Evolutionary conservation across 1,140 invertebrate species (phyloP).

Genomic region (Meteorus sp.): DNA sequence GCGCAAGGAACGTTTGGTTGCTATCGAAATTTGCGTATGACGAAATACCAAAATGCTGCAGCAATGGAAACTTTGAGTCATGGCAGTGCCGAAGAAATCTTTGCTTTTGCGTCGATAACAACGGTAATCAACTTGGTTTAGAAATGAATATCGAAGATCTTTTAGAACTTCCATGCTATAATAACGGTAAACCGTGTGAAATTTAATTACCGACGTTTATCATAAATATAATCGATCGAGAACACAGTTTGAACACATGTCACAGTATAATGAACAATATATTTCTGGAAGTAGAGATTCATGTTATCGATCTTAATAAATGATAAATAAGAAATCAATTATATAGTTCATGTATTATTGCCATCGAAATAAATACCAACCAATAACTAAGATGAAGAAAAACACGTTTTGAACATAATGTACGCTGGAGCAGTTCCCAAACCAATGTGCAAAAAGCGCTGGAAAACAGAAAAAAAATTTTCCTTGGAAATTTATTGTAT

Average conservation of each 20-base stretch:
- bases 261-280: too few species aligned
- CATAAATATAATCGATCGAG: too few species aligned
- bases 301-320: too few species aligned
- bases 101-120: conserved; percentile 64
- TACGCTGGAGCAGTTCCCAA: conserved; percentile 27
- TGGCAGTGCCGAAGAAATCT: conserved; percentile 62
- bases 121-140: conserved; percentile 59
- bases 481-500: neutral
- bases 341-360: too few species aligned
- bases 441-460: conserved; percentile 57
- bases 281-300: too few species aligned
- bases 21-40: conserved; percentile 42
- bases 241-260: too few species aligned
- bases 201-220: too few species aligned
- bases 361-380: neutral
- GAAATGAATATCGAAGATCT: conserved; percentile 43
- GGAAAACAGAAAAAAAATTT: conserved; percentile 18
- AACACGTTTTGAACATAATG: neutral
- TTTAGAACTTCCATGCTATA: conserved; percentile 46
- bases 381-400: neutral
- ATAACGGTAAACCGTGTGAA: neutral
- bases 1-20: conserved; percentile 57
- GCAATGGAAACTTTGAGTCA: conserved; percentile 63
- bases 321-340: too few species aligned
- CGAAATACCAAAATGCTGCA: conserved; percentile 61